Percentiles rank a stretch among this genome's conserved stretches.
Evolutionary conservation across 1,140 invertebrate species (phyloP).

Genomic region (Rhagoletis zephyria): DNA sequence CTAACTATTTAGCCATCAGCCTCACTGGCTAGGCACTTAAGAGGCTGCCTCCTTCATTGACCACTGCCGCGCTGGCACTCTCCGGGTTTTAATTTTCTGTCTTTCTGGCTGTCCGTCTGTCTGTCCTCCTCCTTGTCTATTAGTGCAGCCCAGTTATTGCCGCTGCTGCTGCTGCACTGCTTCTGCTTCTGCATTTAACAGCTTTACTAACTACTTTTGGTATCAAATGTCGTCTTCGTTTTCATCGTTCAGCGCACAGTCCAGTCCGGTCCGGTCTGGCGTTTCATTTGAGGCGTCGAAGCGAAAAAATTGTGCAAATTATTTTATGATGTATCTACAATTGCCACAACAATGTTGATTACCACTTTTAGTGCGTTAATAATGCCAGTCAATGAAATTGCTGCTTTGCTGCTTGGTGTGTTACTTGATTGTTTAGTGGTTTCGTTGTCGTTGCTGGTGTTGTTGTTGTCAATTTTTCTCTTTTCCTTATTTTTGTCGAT

Average conservation of each 20-base stretch:
- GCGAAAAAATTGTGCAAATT: slow-evolving; percentile 52
- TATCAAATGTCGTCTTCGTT: slow-evolving; percentile 52
- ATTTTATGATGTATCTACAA: slow-evolving; percentile 53
- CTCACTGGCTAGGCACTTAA: background rate
- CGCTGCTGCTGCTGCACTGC: background rate
- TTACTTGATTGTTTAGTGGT: slow-evolving; percentile 3
- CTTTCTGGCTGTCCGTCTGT: background rate
- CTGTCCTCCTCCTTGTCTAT: background rate
- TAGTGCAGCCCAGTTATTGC: slow-evolving; percentile 47
- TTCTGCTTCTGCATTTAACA: slow-evolving; percentile 5
- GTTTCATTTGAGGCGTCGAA: slow-evolving; percentile 41
- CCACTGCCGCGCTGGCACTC: too few species aligned
- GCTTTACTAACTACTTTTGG: slow-evolving; percentile 42
- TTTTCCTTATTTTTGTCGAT: background rate
- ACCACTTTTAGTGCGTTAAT: slow-evolving; percentile 52
- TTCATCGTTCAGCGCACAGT: background rate
- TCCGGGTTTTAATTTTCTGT: background rate
- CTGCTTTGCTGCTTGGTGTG: slow-evolving; percentile 33
- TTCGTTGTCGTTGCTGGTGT: background rate
- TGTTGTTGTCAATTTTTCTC: background rate
- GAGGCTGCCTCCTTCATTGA: background rate
- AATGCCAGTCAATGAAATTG: slow-evolving; percentile 51
- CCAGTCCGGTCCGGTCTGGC: background rate
- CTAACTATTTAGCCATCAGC: background rate
- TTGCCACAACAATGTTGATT: slow-evolving; percentile 52